Base-by-base conservation (phyloP, 2,113 vertebrate genomes). In the Cervus canadensis region DNA sequence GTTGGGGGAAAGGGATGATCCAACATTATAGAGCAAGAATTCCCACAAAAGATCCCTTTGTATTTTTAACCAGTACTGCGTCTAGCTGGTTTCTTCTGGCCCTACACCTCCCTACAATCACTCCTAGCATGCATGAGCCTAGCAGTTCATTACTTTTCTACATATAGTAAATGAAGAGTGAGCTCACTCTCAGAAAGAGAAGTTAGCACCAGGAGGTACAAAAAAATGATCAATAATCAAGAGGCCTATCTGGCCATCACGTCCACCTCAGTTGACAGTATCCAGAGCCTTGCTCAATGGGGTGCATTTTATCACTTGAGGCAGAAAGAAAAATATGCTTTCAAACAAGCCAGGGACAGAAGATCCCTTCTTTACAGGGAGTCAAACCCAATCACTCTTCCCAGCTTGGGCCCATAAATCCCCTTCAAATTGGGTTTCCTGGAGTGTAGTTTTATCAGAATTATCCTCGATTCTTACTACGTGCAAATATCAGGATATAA, bases 71-170 rank as follows among this genome's bases (percentile, higher is more conserved):
- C 8, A n/a, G 30, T 19, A 11, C 14, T 60, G 23, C 19, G 13
- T 48, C 62, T 76, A 10, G 56, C 17, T 93, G 50, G 7, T 81
- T 89, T 78, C 88, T 94, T 81, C 90, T 76, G 19, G 36, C 91
- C 15, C 86, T 83, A 40, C 3, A 40, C 23, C 30, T 95, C 48
- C 52, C 3, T 33, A 8, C 19, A n/a, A 7, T 81, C 4, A 8
- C 59, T 33, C 21, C 28, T 86, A 28, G 56, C n/a, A 95, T 57
- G 5, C 15, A 30, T 7, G 26, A 86, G 43, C 30, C 59, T 91
- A 83, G 78, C 50, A 64, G 85, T 81, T 94, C 30, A 95, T 96
- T 94, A 96, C 59, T 88, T 95, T 86, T 59, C 50, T 54, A 92
- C 93, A 71, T 4, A 64, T 7, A 79, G 33, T 16, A 86, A 92